These are phyloP conservation scores for Hylomyscus alleni DNA, from an alignment of 2,797 vertebrate genomes.

Conservation along the genomic window DNA sequence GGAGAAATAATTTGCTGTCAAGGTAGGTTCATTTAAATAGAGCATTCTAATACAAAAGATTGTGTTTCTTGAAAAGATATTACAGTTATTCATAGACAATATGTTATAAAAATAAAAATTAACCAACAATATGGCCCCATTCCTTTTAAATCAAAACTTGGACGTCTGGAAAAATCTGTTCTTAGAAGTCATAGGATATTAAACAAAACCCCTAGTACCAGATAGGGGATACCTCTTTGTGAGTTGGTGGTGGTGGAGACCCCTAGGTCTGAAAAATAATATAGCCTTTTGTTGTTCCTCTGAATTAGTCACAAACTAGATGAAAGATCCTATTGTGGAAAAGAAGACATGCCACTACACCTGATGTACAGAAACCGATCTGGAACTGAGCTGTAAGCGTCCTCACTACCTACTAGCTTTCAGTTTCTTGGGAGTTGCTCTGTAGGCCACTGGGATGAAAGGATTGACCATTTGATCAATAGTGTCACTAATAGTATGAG, in stretches of 20 bases:
- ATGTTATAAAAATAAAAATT: conserved; percentile 41
- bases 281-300: not conserved
- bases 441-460: not conserved
- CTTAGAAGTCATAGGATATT: not conserved
- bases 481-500: not conserved
- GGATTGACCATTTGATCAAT: not conserved
- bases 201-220: not conserved
- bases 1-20: conserved; percentile 9
- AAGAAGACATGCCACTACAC: too few species aligned
- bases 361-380: not conserved
- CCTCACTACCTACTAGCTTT: not conserved
- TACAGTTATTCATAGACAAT: conserved; percentile 6
- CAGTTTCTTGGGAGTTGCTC: not conserved
- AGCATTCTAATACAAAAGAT: not conserved
- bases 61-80: conserved; percentile 23
- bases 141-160: conserved; percentile 39
- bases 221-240: not conserved
- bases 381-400: not conserved
- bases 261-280: not conserved
- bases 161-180: not conserved
- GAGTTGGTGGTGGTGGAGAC: not conserved
- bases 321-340: not conserved
- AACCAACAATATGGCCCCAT: not conserved
- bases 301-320: not conserved
- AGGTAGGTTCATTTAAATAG: not conserved